Base-by-base conservation (phyloP, 2,797 vertebrate genomes). In the Acipenser ruthenus region DNA sequence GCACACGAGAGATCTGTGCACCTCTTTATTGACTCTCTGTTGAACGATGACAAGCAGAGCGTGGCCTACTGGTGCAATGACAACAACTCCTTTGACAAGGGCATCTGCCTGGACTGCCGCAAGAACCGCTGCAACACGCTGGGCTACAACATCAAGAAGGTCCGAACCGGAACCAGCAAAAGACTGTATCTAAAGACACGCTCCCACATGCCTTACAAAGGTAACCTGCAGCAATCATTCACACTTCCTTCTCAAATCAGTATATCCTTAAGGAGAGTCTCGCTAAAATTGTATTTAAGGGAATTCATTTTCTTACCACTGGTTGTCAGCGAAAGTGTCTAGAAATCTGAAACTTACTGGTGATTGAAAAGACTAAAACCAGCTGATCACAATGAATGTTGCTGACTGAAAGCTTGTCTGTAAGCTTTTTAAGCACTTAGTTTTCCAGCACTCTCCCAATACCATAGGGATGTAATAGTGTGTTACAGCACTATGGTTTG, bases 1-100 rank as follows among this genome's bases (percentile, higher is more conserved):
- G 88, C 94, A 67, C 97, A 99, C 0, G 94, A 96, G 79, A 87
- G 94, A 6, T 94, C 95, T 0, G 94, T 97, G 49, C 93, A 97
- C 70, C 86, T 99, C 6, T 96, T 98, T 79, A 92, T 97, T 0
- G 95, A 98, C 83, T 98, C 96, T 0, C 66, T 98, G 68, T 79
- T 90, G 65, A 91, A 96, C 60, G 71, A 83, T 0, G 78, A 92
- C 71, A 85, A 87, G 82, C 92, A 90, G 78, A 96, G 86, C 79
- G 87, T 52, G n/a, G 95, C 89, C 60, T 99, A 95, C 86, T 83
- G 80, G 82, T 99, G 96, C 84, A 87, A 77, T 0, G 83, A 93
- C 77, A 86, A 93, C 80, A 82, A 73, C 10, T 88, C 89, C 2
- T 98, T 99, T 69, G 82, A 91, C 76, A 92, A 84, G 75, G 95